phyloP scores from a whole-genome alignment of 2,113 vertebrate genomes.

The Pogonocichla stellata region DNA sequence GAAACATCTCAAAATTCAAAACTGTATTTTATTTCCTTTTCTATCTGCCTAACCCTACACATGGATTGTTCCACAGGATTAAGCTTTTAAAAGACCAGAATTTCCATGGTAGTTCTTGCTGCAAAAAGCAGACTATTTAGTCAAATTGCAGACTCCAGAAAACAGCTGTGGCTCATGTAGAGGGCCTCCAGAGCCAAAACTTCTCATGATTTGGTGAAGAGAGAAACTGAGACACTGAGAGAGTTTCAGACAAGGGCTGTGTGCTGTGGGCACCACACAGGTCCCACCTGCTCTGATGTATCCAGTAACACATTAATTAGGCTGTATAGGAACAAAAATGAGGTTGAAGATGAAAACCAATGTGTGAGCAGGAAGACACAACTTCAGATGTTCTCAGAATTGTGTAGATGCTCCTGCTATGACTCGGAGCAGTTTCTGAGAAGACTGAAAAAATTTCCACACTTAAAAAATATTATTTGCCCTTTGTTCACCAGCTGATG shows the following conservation, averaged over 20 bases:
- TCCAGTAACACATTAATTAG: background rate
- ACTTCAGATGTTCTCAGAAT: background rate
- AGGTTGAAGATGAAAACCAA: background rate
- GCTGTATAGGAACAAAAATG: background rate
- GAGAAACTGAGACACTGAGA: background rate
- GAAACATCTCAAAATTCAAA: background rate
- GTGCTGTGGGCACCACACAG: background rate
- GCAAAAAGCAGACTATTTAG: background rate
- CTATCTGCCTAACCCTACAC: background rate
- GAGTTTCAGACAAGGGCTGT: background rate
- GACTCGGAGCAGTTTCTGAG: conserved; percentile 29
- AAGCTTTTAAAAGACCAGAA: background rate
- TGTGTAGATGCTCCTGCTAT: background rate
- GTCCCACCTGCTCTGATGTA: background rate
- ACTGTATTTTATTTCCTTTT: background rate
- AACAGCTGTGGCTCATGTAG: background rate
- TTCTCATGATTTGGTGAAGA: background rate
- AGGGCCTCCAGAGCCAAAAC: background rate
- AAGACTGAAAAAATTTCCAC: conserved; percentile 27
- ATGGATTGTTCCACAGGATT: background rate
- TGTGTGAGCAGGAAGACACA: background rate
- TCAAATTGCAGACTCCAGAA: background rate
- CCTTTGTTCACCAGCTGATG: background rate
- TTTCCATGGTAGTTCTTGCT: background rate
- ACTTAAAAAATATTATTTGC: background rate